Base-by-base conservation (phyloP, 2,888 invertebrate species). In the Drosophila trichaetosa region DNA sequence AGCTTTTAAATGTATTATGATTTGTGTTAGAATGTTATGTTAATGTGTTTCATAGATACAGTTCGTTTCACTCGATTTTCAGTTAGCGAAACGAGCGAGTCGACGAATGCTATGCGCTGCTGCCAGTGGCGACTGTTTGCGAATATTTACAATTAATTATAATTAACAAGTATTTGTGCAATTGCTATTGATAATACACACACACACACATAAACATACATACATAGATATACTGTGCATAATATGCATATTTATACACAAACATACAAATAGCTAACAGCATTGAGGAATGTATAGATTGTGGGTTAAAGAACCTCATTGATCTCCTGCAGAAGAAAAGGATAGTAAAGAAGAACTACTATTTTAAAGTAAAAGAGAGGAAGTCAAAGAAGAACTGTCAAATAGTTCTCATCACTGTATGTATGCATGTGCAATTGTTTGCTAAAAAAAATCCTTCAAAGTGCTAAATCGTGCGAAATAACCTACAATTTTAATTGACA, bases 101-200 rank as follows among this genome's bases (percentile, higher is more conserved):
- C n/a, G 33, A 34, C 21, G 49, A 60, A 51, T 72, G 46, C 6
- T 29, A 24, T 4, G 24, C 24, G 21, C 8, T 24, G 46, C 16
- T 54, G 57, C 34, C 33, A 13, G 62, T 16, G 16, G 53, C 33
- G 31, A 70, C 57, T 67, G 64, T 65, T 52, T 46, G 42, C 24
- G 59, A 72, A 73, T 56, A 73, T 61, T 65, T 73, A 57, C 66
- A 65, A 65, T 72, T 56, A 72, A 72, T 73, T 73, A 73, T 57
- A 53, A 63, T 67, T 65, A 62, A 67, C 68, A 77, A 51, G 67
- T 76, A 76, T 67, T 65, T 67, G 53, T 38, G 27, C 71, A 70
- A 61, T 70, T 60, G 70, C 36, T 36, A 38, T 69, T 46, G 16
- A 63, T 59, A 57, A 48, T 58, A 34, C 16, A 58, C 49, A 57